These are phyloP conservation scores for Achlya flavicornis DNA, from an alignment of 2,888 invertebrate genomes.

Conservation along the genomic window DNA sequence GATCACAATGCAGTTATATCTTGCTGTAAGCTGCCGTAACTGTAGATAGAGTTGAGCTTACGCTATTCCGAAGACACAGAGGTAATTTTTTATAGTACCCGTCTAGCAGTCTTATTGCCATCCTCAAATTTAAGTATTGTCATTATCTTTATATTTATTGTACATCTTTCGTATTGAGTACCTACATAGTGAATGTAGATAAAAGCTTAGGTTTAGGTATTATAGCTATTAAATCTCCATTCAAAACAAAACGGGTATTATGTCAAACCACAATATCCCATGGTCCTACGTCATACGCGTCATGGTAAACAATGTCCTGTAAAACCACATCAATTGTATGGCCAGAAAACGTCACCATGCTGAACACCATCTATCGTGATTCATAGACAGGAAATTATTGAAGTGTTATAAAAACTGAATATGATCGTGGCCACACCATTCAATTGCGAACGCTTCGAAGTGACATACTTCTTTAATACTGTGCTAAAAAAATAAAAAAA, in stretches of 20 bases:
- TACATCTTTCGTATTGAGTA: too few relatives aligned
- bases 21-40: too few relatives aligned
- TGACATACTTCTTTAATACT: neutral
- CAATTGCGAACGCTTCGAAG: constrained; percentile 1
- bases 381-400: neutral
- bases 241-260: neutral
- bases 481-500: neutral
- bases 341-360: neutral
- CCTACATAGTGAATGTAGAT: too few relatives aligned
- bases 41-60: too few relatives aligned
- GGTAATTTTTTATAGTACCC: too few relatives aligned
- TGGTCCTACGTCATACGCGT: neutral
- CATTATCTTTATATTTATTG: too few relatives aligned
- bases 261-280: neutral
- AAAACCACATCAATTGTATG: too few relatives aligned
- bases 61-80: too few relatives aligned
- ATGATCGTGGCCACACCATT: neutral
- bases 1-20: too few relatives aligned
- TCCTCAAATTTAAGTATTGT: too few relatives aligned
- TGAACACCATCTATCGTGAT: neutral
- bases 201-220: neutral
- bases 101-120: too few relatives aligned
- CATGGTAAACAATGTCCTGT: neutral
- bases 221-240: neutral
- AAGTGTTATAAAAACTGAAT: neutral